Conservation (phyloP, 1,140 invertebrate genomes). For the Caerostris darwini region DNA sequence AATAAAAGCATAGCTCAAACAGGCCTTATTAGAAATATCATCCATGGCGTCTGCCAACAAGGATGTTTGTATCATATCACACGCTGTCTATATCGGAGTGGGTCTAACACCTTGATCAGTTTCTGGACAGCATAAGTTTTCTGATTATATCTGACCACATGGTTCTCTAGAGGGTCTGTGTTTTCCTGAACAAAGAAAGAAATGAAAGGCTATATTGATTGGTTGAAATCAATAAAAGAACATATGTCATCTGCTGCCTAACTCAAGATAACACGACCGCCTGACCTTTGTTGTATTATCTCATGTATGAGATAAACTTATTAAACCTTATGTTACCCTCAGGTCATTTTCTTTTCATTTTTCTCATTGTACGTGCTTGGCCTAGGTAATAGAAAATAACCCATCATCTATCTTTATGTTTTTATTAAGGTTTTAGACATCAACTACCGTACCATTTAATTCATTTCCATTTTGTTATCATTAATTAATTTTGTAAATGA, state of each 20-base stretch:
- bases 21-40: no score
- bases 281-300: conserved; percentile 41
- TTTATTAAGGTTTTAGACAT: no score
- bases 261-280: conserved; percentile 43
- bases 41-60: not conserved
- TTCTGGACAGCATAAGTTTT: conserved; percentile 1
- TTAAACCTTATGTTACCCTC: not conserved
- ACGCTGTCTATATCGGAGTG: not conserved
- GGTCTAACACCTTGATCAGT: not conserved
- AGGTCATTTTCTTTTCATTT: not conserved
- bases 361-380: not conserved
- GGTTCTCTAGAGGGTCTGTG: conserved; percentile 7
- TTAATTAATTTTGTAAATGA: no score
- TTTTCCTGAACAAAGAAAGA: conserved; percentile 49
- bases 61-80: not conserved
- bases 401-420: no score
- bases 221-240: conserved; percentile 54
- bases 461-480: no score
- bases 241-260: conserved; percentile 52
- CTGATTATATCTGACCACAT: conserved; percentile 44
- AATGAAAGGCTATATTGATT: conserved; percentile 42
- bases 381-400: not conserved
- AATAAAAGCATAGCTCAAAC: no score
- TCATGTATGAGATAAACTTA: conserved; percentile 16
- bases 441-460: no score